Evolutionary conservation across 2,888 invertebrate genomes (phyloP).

Genomic region (Phalangium opilio): DNA sequence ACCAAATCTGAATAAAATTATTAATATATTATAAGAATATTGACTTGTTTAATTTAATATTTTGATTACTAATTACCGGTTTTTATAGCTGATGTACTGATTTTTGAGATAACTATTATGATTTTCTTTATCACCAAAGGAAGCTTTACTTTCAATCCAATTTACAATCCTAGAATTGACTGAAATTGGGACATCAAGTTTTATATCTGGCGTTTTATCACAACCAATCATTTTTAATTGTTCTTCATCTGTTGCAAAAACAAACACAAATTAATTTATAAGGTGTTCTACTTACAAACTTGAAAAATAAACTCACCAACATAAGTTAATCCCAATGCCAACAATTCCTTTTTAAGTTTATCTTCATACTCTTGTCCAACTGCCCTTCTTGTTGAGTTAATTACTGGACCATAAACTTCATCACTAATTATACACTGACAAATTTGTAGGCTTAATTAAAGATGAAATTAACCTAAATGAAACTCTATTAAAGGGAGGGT

Average conservation of each 20-base stretch:
- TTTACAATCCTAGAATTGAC: conserved; percentile 70
- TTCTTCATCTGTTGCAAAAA: conserved; percentile 46
- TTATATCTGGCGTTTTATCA: conserved; percentile 89
- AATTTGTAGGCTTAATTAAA: too few species aligned
- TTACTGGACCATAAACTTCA: too few species aligned
- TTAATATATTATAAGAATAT: neutral
- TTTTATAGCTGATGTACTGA: conserved; percentile 78
- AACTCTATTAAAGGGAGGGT: too few species aligned
- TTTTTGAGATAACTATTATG: conserved; percentile 66
- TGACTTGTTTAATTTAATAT: neutral
- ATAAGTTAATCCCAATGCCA: too few species aligned
- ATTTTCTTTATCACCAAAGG: conserved; percentile 71
- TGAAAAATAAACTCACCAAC: too few species aligned
- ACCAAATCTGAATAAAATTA: conserved; percentile 50
- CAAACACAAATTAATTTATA: too few species aligned
- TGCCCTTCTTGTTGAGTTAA: too few species aligned
- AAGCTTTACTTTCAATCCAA: conserved; percentile 93
- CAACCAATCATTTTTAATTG: conserved; percentile 64
- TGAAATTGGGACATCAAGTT: conserved; percentile 72
- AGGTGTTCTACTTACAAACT: too few species aligned
- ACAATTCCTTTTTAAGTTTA: too few species aligned
- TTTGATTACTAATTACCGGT: conserved; percentile 39
- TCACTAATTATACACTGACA: too few species aligned
- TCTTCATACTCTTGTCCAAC: too few species aligned
- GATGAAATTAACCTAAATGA: too few species aligned